Base-by-base conservation (phyloP, 2,113 vertebrate genomes). In the Cottus gobio region DNA sequence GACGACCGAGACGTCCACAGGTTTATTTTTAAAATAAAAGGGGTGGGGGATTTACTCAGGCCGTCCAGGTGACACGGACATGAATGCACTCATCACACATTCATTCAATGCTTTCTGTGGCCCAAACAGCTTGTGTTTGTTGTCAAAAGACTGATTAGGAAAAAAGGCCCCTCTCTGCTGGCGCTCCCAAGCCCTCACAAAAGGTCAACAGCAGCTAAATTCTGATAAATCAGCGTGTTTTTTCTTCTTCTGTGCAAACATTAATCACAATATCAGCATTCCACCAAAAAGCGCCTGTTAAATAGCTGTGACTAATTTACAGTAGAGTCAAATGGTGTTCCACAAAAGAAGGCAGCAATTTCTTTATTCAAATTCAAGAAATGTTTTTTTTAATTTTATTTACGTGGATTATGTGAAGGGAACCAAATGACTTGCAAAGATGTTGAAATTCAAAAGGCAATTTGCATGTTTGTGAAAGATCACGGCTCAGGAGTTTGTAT, bases 41-140 rank as follows among this genome's bases (percentile, higher is more conserved):
- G 10, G 62, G 46, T 57, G 7, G 48, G 46, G 77, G 66, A 26
- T 78, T 76, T 72, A 57, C 61, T 61, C 50, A 42, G 75, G 63
- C 70, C 42, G 31, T 75, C 77, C 85, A 90, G 85, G 90, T 89
- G 87, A 85, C 42, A 18, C 54, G 77, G 28, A 69, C 54, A 48
- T 67, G 48, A 78, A 77, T 70, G 79, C 63, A 36, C 69, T 68
- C 68, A 62, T 73, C 67, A 69, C 76, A 76, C 82, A 50, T 37
- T 70, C 77, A 73, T 34, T 63, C 58, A 83, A 3, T 70, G 70
- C 42, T 70, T 80, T 89, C 69, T 82, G 90, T 90, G 86, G 76
- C 34, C 79, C 72, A 91, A 94, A 94, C 85, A 88, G 75, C 80
- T 85, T 72, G 0, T 91, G 88, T 89, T 92, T 92, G 85, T 93